Base-by-base conservation (phyloP, 2,113 vertebrate genomes). In the Morone chrysops region DNA sequence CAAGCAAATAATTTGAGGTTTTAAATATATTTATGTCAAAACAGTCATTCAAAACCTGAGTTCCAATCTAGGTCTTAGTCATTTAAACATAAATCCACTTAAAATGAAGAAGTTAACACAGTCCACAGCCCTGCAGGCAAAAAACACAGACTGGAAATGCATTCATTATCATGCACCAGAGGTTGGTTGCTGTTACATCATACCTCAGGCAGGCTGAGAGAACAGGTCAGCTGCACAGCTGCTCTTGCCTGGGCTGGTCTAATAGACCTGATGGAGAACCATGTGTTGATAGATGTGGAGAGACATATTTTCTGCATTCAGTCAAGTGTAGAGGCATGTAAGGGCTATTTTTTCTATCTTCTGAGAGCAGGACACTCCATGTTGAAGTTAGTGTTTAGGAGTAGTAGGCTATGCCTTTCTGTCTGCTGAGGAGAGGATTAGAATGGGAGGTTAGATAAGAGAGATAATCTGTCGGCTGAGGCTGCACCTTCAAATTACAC, bases 101-200 rank as follows among this genome's bases (percentile, higher is more conserved):
- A 79, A 70, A 62, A 50, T 63, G 8, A 67, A 73, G 80, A 81
- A 85, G 81, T 89, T 78, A 62, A 71, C 20, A 6, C 48, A 75
- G 81, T 85, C 48, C 81, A 82, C 59, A 75, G 67, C 59, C 83
- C 88, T 73, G 63, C 43, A 62, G 89, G 74, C 40, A 45, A 65
- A 31, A 78, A 85, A 89, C 61, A 88, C 85, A 91, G 90, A 87
- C 82, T 65, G 78, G 86, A 86, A 83, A 88, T 90, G 14, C 56
- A 75, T 86, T 89, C 80, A 84, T 89, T 83, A 84, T 90, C 83
- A 83, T 88, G 90, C 91, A 90, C 84, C 87, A 90, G 86, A 84
- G 82, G 84, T 91, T 90, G 80, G 80, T 80, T 50, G 69, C 66
- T 67, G 88, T 89, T 90, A 75, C 90, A 83, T 89, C 87, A 80